Evolutionary conservation across 2,888 invertebrate genomes (phyloP).

Genomic region (Eubasilissa splendida): DNA sequence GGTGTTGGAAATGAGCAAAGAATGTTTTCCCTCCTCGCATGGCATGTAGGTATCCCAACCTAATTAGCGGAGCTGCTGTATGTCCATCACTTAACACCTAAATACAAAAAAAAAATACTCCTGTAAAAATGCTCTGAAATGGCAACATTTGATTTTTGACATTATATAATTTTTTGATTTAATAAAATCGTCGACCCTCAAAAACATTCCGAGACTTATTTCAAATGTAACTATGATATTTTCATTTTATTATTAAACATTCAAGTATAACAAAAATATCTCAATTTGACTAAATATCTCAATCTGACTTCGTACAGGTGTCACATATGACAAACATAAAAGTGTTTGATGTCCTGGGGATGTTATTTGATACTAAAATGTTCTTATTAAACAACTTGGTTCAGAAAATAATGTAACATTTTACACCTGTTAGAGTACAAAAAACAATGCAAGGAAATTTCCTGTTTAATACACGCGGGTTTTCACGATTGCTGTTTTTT

Average conservation of each 20-base stretch:
- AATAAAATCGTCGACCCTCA: not conserved
- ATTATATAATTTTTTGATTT: not conserved
- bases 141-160: not conserved
- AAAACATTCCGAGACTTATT: not conserved
- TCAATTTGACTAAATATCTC: not conserved
- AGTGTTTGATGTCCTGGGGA: slow-evolving; percentile 26
- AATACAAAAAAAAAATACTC: not conserved
- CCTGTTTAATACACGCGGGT: too few species aligned
- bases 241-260: not conserved
- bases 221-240: not conserved
- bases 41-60: slow-evolving; percentile 86
- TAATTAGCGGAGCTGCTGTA: slow-evolving; percentile 87
- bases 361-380: slow-evolving; percentile 37
- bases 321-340: slow-evolving; percentile 1
- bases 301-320: not conserved
- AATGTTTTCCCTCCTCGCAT: slow-evolving; percentile 85
- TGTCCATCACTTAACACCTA: slow-evolving; percentile 91
- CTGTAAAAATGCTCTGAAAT: not conserved
- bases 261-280: too few species aligned
- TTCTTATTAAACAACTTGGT: slow-evolving; percentile 23
- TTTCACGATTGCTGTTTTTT: too few species aligned
- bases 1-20: slow-evolving; percentile 91
- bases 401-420: slow-evolving; percentile 4
- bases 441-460: too few species aligned
- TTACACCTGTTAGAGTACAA: not conserved